Percentiles rank a stretch among this genome's conserved stretches.
Conservation (phyloP, 2,888 invertebrate genomes). For the Zelleria hepariella region DNA sequence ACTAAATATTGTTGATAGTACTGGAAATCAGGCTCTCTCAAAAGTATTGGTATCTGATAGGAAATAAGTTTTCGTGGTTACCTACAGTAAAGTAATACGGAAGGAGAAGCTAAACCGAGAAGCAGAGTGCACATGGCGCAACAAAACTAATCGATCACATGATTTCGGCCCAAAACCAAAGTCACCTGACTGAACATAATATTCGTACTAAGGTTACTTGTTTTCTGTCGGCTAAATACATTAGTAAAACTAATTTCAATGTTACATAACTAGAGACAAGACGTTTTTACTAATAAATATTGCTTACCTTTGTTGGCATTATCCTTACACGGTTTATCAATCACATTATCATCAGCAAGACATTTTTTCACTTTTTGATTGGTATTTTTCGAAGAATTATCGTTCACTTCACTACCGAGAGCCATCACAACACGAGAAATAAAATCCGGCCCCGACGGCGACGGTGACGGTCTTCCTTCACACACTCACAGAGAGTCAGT, state of each 20-base stretch:
- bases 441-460: conserved; percentile 60
- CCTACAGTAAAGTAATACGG: too few relatives aligned
- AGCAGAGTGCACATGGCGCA: conserved; percentile 10
- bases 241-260: conserved; percentile 21
- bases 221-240: not conserved
- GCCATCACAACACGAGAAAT: conserved; percentile 69
- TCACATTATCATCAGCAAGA: conserved; percentile 50
- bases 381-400: conserved; percentile 60
- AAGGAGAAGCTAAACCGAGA: too few relatives aligned
- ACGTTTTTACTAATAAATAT: conserved; percentile 28
- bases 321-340: conserved; percentile 51
- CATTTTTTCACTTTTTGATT: conserved; percentile 68
- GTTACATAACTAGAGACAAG: conserved; percentile 69
- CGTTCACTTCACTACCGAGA: conserved; percentile 73
- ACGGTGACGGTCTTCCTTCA: too few relatives aligned
- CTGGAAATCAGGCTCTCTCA: too few relatives aligned
- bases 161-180: conserved; percentile 23
- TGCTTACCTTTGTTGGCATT: conserved; percentile 64
- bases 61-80: too few relatives aligned
- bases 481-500: conserved; percentile 30
- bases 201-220: not conserved
- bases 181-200: conserved; percentile 49
- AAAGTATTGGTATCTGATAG: not conserved
- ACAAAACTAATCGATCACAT: conserved; percentile 33
- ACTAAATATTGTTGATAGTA: not conserved